Conservation (phyloP, 1,140 invertebrate genomes). For the Calliopsis andreniformis region DNA sequence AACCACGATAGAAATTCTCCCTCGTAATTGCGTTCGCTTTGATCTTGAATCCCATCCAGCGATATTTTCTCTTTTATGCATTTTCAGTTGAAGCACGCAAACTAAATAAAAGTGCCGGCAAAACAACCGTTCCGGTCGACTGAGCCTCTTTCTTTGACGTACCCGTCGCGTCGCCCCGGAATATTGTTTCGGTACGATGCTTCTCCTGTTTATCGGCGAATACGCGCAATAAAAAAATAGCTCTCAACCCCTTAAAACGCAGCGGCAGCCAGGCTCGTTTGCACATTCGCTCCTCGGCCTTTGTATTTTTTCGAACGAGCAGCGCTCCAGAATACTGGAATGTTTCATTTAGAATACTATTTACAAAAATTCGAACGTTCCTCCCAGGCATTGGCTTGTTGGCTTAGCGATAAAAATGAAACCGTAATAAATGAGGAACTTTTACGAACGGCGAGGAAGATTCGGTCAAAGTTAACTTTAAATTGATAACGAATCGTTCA, state of each 20-base stretch:
- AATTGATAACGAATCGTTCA: too few species aligned
- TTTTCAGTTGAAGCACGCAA: constrained; percentile 24
- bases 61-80: constrained; percentile 29
- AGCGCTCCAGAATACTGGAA: too few species aligned
- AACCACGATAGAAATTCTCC: constrained; percentile 41
- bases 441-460: too few species aligned
- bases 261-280: background rate
- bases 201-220: background rate
- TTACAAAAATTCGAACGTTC: too few species aligned
- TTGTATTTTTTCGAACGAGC: too few species aligned
- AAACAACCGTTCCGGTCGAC: constrained; percentile 6
- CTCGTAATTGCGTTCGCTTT: constrained; percentile 41
- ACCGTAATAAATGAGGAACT: too few species aligned
- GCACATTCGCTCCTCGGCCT: too few species aligned
- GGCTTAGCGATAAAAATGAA: too few species aligned
- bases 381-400: too few species aligned
- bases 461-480: too few species aligned
- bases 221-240: background rate
- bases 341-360: too few species aligned
- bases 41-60: constrained; percentile 28
- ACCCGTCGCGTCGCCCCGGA: background rate
- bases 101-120: constrained; percentile 30
- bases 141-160: constrained; percentile 13
- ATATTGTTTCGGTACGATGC: background rate
- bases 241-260: background rate